phyloP scores from a whole-genome alignment of 2,888 invertebrate genomes.

The Uloborus plumipes region DNA sequence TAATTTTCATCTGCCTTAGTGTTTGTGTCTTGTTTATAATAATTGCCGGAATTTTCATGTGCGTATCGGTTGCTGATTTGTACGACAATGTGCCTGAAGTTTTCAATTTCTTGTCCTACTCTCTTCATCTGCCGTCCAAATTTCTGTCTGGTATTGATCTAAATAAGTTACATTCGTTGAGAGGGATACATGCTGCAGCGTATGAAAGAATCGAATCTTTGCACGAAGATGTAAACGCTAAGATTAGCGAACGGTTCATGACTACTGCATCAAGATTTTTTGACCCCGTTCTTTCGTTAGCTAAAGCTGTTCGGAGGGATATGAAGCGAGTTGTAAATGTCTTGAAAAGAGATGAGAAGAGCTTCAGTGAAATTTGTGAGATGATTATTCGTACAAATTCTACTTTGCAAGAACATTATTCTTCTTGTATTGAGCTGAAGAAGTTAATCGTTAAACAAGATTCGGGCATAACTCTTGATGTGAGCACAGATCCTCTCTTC shows the following conservation, averaged over 20 bases:
- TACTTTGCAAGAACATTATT: no score
- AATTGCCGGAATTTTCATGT: slow-evolving; percentile 2
- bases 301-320: slow-evolving; percentile 6
- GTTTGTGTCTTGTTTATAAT: slow-evolving; percentile 5
- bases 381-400: no score
- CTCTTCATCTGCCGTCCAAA: no score
- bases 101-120: slow-evolving; percentile 7
- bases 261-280: neutral
- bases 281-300: slow-evolving; percentile 6
- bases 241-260: neutral
- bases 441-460: no score
- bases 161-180: no score
- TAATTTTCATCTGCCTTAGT: neutral
- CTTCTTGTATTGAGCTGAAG: no score
- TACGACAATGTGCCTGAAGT: neutral
- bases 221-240: slow-evolving; percentile 19
- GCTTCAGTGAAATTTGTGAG: no score
- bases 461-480: no score
- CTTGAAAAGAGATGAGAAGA: neutral
- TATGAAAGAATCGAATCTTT: slow-evolving; percentile 14
- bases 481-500: neutral
- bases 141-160: no score
- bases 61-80: neutral
- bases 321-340: neutral
- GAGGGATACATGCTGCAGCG: no score